Evolutionary conservation across 2,797 vertebrate species (phyloP).

Genomic region (Alauda arvensis): DNA sequence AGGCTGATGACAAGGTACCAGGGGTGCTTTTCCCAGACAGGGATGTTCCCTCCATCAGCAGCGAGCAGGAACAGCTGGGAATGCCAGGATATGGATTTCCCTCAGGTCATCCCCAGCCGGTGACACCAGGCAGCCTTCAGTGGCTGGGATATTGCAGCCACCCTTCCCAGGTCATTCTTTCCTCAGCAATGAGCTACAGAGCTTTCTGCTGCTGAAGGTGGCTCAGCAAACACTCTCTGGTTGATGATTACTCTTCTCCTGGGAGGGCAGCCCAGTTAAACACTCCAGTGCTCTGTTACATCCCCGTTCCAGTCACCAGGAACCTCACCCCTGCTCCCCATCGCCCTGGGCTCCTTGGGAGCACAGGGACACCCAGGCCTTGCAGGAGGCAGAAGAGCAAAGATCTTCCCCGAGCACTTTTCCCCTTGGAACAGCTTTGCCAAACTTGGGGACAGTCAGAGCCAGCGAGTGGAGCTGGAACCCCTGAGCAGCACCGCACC

Average conservation of each 20-base stretch:
- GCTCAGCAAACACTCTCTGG: not conserved
- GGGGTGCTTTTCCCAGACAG: not conserved
- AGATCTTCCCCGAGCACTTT: not conserved
- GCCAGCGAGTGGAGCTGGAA: not conserved
- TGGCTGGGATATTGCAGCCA: accelerated
- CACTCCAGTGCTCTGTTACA: not conserved
- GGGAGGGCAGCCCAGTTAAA: not conserved
- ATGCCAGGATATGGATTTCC: not conserved
- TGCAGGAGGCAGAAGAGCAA: not conserved
- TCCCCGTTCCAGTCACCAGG: not conserved
- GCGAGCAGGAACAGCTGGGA: not conserved
- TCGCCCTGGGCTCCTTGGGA: not conserved
- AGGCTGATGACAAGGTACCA: not conserved
- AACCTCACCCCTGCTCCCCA: not conserved
- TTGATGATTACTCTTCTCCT: constrained; percentile 12
- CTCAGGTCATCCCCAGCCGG: not conserved
- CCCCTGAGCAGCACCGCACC: not conserved
- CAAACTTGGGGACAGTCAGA: not conserved
- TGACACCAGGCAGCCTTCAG: not conserved
- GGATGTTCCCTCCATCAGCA: not conserved
- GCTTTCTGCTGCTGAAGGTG: not conserved
- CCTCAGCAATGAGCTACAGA: accelerated
- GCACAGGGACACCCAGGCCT: not conserved
- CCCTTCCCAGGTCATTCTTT: not conserved
- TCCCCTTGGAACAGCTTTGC: not conserved